Evolutionary conservation across 1,140 invertebrate genomes (phyloP).

Genomic region (Phymastichus coffea): DNA sequence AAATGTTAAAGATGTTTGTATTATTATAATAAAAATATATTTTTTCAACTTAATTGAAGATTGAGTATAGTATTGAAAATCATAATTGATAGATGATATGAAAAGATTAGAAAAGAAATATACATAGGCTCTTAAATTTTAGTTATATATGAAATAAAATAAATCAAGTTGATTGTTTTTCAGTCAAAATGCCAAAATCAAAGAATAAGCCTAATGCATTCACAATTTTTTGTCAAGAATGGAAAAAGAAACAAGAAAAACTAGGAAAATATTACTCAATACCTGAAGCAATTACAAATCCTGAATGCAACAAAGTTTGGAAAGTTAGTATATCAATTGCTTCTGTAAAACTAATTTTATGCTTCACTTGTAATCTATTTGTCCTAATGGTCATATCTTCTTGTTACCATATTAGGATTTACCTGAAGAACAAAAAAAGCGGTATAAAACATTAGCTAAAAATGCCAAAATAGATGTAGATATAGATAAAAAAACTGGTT

Average conservation of each 20-base stretch:
- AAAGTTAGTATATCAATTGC: conserved; percentile 26
- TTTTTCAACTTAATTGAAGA: too few relatives aligned
- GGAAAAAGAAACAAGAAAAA: conserved; percentile 45
- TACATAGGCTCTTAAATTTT: too few relatives aligned
- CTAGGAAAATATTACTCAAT: conserved; percentile 43
- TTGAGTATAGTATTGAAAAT: too few relatives aligned
- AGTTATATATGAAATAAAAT: too few relatives aligned
- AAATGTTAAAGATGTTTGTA: too few relatives aligned
- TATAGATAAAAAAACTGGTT: conserved; percentile 29
- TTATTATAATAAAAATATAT: too few relatives aligned
- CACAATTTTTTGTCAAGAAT: conserved; percentile 53
- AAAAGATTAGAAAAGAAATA: too few relatives aligned
- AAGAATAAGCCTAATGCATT: conserved; percentile 52
- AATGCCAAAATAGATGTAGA: conserved; percentile 6
- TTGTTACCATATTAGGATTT: conserved; percentile 29
- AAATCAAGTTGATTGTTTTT: too few relatives aligned
- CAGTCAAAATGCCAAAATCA: conserved; percentile 28
- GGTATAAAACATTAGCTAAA: conserved; percentile 32
- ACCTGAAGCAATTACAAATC: conserved; percentile 42
- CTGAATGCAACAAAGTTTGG: conserved; percentile 41
- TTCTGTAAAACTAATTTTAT: background rate
- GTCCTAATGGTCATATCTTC: background rate
- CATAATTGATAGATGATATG: too few relatives aligned
- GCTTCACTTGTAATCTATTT: background rate
- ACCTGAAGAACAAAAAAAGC: conserved; percentile 24